A percentile compares a stretch with the other conserved stretches of the same genome.
phyloP scores from a whole-genome alignment of 1,140 invertebrate genomes.

The Ephestia elutella region DNA sequence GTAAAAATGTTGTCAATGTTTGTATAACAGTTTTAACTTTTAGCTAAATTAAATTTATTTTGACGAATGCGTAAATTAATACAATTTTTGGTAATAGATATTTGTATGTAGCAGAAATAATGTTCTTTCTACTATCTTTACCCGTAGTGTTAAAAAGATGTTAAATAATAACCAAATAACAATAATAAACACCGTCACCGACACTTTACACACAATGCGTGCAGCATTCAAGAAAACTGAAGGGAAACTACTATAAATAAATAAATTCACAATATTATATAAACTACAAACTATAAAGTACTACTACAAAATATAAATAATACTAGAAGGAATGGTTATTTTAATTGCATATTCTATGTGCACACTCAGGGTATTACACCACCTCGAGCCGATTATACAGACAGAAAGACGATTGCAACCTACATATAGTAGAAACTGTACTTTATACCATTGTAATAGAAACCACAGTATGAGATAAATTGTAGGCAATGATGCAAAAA shows the following conservation, averaged over 20 bases:
- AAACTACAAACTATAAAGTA: background rate
- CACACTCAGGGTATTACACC: constrained; percentile 40
- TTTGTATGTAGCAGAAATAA: no score
- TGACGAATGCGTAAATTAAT: no score
- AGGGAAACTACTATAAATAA: background rate
- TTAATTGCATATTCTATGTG: constrained; percentile 47
- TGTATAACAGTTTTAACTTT: background rate
- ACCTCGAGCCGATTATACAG: constrained; percentile 46
- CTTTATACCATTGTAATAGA: constrained; percentile 30
- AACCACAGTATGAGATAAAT: constrained; percentile 2
- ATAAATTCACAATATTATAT: background rate
- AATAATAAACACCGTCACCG: no score
- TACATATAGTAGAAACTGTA: constrained; percentile 32
- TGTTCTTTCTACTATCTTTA: no score
- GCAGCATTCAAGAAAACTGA: no score
- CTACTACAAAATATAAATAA: no score
- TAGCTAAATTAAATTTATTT: background rate
- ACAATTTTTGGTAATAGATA: no score
- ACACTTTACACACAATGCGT: no score
- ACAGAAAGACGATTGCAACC: constrained; percentile 46
- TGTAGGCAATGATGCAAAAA: constrained; percentile 50
- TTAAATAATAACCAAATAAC: no score
- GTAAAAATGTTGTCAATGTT: background rate
- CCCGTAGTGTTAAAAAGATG: no score
- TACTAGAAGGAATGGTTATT: constrained; percentile 3